Percentiles rank a stretch among this genome's conserved stretches.
phyloP scores from a whole-genome alignment of 2,888 invertebrate species.

The Bimastos eiseni region DNA sequence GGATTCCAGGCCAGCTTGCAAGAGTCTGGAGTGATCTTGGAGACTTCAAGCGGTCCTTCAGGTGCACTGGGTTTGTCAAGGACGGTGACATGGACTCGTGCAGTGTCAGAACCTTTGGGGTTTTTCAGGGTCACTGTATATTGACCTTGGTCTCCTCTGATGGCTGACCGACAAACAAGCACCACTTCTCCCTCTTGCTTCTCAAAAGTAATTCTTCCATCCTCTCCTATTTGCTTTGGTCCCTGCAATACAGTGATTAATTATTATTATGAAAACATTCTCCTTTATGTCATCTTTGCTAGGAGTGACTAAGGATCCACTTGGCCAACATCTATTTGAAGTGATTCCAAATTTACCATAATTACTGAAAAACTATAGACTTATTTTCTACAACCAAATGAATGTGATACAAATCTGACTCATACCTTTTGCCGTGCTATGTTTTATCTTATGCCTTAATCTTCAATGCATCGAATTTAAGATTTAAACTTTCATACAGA shows the following conservation, averaged over 20 bases:
- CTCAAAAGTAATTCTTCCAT: constrained; percentile 77
- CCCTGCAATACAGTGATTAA: constrained; percentile 64
- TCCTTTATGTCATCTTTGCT: not conserved
- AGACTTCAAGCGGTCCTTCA: constrained; percentile 85
- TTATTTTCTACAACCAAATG: no score
- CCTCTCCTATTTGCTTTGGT: constrained; percentile 77
- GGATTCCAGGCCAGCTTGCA: constrained; percentile 75
- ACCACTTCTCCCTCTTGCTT: constrained; percentile 53
- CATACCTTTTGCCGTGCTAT: no score
- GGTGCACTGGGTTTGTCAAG: constrained; percentile 77
- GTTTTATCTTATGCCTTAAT: no score
- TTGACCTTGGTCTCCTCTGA: constrained; percentile 79
- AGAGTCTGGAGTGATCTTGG: constrained; percentile 91
- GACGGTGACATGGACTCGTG: constrained; percentile 76
- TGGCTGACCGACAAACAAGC: constrained; percentile 72
- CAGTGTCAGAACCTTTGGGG: constrained; percentile 86
- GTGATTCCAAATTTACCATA: not conserved
- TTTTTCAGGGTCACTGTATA: constrained; percentile 82
- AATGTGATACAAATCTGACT: no score
- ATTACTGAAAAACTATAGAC: not conserved
- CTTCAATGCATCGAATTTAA: no score
- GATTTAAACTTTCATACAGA: no score
- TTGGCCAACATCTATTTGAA: not conserved
- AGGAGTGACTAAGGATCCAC: not conserved
- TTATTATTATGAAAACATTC: not conserved